phyloP scores from a whole-genome alignment of 2,888 invertebrate genomes.

The Itoplectis maculator region DNA sequence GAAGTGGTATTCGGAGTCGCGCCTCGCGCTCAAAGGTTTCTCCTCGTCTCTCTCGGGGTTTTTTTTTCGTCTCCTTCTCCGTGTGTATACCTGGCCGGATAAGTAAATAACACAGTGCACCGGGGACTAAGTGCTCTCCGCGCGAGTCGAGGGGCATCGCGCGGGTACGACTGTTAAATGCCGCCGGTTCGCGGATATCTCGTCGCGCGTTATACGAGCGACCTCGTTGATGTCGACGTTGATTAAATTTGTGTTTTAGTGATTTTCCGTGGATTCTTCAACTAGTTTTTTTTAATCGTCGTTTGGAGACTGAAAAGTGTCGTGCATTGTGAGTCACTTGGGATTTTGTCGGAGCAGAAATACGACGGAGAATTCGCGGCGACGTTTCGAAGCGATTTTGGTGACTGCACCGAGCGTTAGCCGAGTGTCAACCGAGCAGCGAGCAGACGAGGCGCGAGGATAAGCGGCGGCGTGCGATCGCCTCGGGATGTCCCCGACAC shows the following conservation, averaged over 20 bases:
- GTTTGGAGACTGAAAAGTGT: too few species aligned
- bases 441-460: neutral
- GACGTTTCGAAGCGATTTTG: neutral
- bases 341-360: neutral
- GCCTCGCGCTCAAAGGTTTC: slow-evolving; percentile 19
- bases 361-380: neutral
- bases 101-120: slow-evolving; percentile 15
- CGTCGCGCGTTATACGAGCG: neutral
- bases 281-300: neutral
- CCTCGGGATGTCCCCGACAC: slow-evolving; percentile 47
- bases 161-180: slow-evolving; percentile 18
- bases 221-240: neutral
- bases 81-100: slow-evolving; percentile 1
- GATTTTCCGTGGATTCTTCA: neutral
- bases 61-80: neutral
- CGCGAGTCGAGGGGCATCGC: neutral
- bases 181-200: neutral
- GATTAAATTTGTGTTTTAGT: slow-evolving; percentile 17
- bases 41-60: neutral
- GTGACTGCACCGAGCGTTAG: too few species aligned
- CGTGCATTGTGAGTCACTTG: neutral
- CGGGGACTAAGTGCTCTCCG: slow-evolving; percentile 3
- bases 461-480: neutral
- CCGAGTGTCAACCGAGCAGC: too few species aligned
- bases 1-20: slow-evolving; percentile 3